Evolutionary conservation across 2,113 vertebrate species (phyloP).

Genomic region (Rhombomys opimus): DNA sequence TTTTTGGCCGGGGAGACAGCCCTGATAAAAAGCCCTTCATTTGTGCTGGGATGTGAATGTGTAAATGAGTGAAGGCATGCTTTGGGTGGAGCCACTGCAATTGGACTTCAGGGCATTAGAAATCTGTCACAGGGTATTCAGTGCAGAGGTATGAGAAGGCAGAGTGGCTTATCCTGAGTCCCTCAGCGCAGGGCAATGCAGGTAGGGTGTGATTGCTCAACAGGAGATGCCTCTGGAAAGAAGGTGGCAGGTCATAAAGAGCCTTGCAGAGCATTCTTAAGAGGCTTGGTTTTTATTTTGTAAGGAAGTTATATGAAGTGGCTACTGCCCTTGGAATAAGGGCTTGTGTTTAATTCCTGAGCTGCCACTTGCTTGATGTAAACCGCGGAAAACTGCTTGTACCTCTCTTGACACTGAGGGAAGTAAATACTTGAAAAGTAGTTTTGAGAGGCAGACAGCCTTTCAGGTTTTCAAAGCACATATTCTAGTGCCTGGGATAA

Average conservation of each 20-base stretch:
- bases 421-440: background rate
- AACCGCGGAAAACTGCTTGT: background rate
- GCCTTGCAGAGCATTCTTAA: rapidly evolving
- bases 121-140: background rate
- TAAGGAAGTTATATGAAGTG: background rate
- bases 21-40: background rate
- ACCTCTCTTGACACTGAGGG: background rate
- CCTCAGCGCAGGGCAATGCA: background rate
- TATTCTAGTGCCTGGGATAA: background rate
- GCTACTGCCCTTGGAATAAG: background rate
- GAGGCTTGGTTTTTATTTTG: background rate
- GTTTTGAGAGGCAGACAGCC: background rate
- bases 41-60: no score
- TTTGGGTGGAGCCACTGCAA: background rate
- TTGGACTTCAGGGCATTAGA: background rate
- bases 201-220: background rate
- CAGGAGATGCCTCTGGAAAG: background rate
- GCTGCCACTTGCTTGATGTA: background rate
- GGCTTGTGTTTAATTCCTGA: background rate
- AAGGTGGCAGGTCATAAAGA: background rate
- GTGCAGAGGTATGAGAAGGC: background rate
- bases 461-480: background rate
- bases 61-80: background rate
- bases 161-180: background rate
- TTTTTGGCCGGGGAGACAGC: background rate